A percentile compares a stretch with the other conserved stretches of the same genome.
phyloP scores from a whole-genome alignment of 2,797 vertebrate genomes.

The Pseudocheirus occidentalis region DNA sequence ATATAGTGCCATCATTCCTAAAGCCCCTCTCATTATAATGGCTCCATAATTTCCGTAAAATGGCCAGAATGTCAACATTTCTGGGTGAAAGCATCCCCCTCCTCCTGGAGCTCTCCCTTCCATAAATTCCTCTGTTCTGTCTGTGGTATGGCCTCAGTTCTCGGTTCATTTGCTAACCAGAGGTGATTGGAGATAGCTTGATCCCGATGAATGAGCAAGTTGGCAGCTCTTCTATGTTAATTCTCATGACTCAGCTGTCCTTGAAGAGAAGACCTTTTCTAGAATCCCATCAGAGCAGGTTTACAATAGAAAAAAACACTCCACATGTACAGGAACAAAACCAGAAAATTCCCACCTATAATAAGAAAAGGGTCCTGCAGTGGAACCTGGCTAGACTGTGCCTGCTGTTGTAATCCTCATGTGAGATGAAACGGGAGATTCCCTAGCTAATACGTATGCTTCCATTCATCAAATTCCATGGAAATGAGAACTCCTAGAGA shows the following conservation, averaged over 20 bases:
- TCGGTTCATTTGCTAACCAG: neutral
- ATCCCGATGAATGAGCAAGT: neutral
- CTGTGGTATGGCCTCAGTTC: neutral
- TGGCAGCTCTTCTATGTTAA: neutral
- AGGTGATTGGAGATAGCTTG: neutral
- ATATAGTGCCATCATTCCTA: neutral
- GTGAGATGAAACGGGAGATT: neutral
- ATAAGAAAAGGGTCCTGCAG: neutral
- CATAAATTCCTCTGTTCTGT: neutral
- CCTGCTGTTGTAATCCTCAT: neutral
- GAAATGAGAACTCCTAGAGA: neutral
- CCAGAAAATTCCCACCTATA: neutral
- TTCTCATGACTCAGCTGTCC: neutral
- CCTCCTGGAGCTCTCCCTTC: neutral
- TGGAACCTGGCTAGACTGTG: neutral
- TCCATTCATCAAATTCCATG: neutral
- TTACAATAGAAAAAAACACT: neutral
- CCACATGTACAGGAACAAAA: neutral
- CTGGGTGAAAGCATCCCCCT: neutral
- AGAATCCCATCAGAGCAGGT: neutral
- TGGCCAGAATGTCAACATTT: neutral
- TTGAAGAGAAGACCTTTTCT: neutral
- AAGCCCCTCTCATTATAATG: neutral
- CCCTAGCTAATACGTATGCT: neutral
- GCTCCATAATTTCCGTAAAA: neutral